Conservation (phyloP, 2,797 vertebrate genomes). For the Arrhamphus sclerolepis region DNA sequence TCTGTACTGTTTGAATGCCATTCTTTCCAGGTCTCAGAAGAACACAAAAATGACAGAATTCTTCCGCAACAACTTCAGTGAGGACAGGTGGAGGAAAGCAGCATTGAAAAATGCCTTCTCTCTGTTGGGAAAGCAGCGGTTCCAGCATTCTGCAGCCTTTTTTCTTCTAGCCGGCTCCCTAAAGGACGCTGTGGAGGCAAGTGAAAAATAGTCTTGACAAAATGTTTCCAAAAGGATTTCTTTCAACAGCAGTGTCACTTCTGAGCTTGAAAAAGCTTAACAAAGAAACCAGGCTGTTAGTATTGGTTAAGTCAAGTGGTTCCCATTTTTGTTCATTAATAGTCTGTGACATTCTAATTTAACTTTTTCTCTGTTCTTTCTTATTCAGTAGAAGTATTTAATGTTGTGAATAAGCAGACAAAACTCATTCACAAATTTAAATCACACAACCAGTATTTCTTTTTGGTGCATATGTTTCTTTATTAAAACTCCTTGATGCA, state of each 20-base stretch:
- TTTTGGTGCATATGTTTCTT: slow-evolving; percentile 22
- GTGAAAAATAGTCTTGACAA: slow-evolving; percentile 57
- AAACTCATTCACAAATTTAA: slow-evolving; percentile 8
- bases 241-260: slow-evolving; percentile 32
- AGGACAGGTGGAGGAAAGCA: slow-evolving; percentile 97
- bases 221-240: slow-evolving; percentile 41
- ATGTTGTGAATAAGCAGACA: slow-evolving; percentile 18
- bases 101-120: slow-evolving; percentile 98
- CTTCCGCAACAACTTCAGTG: slow-evolving; percentile 96
- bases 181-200: slow-evolving; percentile 97
- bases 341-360: slow-evolving; percentile 8
- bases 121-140: slow-evolving; percentile 95
- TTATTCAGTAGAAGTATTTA: slow-evolving; percentile 16
- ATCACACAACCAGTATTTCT: slow-evolving; percentile 8
- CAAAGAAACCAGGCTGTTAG: slow-evolving; percentile 26
- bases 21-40: slow-evolving; percentile 87
- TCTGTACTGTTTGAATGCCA: slow-evolving; percentile 26
- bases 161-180: slow-evolving; percentile 96
- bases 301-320: slow-evolving; percentile 20
- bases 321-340: slow-evolving; percentile 21
- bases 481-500: slow-evolving; percentile 35
- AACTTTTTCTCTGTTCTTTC: neutral
- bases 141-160: slow-evolving; percentile 97
- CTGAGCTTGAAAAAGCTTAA: slow-evolving; percentile 14
- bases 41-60: slow-evolving; percentile 96